phyloP scores from a whole-genome alignment of 2,113 vertebrate species.

The Dipodomys stephensi region DNA sequence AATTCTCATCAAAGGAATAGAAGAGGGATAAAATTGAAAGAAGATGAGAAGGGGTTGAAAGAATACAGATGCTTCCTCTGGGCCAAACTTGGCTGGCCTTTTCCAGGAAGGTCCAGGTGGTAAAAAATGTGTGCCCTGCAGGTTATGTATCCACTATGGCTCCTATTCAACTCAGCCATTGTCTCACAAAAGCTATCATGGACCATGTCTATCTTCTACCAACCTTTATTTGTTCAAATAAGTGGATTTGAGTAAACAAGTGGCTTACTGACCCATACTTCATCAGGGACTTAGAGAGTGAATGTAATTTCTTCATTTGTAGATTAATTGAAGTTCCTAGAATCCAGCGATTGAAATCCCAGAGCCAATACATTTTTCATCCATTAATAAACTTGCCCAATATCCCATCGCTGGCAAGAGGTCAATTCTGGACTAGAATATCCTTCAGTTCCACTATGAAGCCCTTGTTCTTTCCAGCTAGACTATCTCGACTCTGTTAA shows the following conservation, averaged over 20 bases:
- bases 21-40: background rate
- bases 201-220: background rate
- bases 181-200: accelerated
- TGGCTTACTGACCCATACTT: background rate
- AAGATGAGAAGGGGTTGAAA: background rate
- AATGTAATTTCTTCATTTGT: background rate
- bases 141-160: background rate
- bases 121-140: background rate
- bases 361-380: background rate
- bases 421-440: background rate
- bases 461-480: background rate
- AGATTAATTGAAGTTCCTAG: background rate
- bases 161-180: background rate
- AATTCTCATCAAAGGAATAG: background rate
- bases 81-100: background rate
- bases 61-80: background rate
- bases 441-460: background rate
- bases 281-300: background rate
- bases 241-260: no score
- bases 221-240: background rate
- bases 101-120: background rate
- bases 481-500: background rate
- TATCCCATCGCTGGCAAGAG: background rate
- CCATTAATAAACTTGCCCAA: background rate
- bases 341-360: background rate